phyloP scores from a whole-genome alignment of 2,113 vertebrate species.

The Rhea americana region DNA sequence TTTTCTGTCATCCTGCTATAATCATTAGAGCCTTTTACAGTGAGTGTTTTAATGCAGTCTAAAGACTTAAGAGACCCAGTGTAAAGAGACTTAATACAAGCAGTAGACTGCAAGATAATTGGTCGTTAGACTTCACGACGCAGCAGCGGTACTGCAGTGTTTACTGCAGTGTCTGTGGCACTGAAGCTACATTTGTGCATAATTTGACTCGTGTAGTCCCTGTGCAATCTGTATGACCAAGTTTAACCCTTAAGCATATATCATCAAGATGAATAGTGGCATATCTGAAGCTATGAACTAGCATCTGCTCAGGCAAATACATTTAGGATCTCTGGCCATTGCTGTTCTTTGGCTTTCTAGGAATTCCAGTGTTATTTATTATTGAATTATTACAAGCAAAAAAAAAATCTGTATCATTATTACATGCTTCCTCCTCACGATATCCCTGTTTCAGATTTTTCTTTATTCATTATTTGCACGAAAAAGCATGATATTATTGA shows the following conservation, averaged over 20 bases:
- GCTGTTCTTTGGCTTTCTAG: not conserved
- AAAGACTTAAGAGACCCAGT: not conserved
- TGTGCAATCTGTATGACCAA: not conserved
- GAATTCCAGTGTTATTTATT: not conserved
- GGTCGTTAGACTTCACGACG: accelerated
- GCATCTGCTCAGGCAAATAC: not conserved
- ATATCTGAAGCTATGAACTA: not conserved
- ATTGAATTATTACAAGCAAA: not conserved
- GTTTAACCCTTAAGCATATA: not conserved
- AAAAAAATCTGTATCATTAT: not conserved
- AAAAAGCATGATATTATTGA: slow-evolving; percentile 24
- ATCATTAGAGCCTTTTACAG: not conserved
- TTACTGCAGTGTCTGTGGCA: not conserved
- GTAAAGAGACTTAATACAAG: not conserved
- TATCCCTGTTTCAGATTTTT: not conserved
- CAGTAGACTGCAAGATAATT: not conserved
- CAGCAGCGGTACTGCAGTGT: not conserved
- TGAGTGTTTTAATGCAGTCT: not conserved
- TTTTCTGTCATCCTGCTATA: not conserved
- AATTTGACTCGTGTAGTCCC: accelerated
- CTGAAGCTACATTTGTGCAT: not conserved
- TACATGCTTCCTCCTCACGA: not conserved
- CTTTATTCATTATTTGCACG: not conserved
- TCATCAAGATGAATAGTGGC: not conserved
- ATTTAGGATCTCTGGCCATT: not conserved